Evolutionary conservation across 2,888 invertebrate genomes (phyloP).

Genomic region (Sycophila texana): DNA sequence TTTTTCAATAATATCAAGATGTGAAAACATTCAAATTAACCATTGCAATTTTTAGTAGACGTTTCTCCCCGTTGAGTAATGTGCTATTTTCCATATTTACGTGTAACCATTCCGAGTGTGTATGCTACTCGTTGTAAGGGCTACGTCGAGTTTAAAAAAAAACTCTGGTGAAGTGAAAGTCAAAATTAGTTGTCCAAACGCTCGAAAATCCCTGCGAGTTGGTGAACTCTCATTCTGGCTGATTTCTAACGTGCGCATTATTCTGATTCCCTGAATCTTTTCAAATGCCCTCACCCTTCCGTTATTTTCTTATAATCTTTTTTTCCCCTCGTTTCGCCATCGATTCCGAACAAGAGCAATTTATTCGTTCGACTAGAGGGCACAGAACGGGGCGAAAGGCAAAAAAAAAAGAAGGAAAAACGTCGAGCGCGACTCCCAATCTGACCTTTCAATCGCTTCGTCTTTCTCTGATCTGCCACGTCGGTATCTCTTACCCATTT

Average conservation of each 20-base stretch:
- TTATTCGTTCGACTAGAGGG: conserved; percentile 25
- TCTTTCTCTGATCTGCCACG: not conserved
- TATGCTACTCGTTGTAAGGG: too few species aligned
- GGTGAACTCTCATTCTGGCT: not conserved
- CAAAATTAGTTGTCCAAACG: too few species aligned
- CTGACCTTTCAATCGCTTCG: conserved; percentile 25
- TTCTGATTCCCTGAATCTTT: not conserved
- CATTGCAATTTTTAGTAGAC: too few species aligned
- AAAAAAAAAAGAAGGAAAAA: not conserved
- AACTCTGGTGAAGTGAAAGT: too few species aligned
- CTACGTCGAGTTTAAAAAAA: too few species aligned
- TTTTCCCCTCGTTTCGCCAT: conserved; percentile 10
- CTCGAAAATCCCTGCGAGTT: too few species aligned
- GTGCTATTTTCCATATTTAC: too few species aligned
- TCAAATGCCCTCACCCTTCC: not conserved
- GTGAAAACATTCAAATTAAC: too few species aligned
- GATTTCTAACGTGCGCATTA: not conserved
- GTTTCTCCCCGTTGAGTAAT: too few species aligned
- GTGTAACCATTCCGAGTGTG: too few species aligned
- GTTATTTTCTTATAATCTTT: not conserved
- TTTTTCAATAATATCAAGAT: too few species aligned
- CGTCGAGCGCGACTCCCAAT: not conserved
- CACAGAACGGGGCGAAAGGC: not conserved
- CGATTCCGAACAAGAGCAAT: conserved; percentile 45
- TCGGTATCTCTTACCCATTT: too few species aligned